Base-by-base conservation (phyloP, 2,888 invertebrate species). In the Leptodirus hochenwartii region DNA sequence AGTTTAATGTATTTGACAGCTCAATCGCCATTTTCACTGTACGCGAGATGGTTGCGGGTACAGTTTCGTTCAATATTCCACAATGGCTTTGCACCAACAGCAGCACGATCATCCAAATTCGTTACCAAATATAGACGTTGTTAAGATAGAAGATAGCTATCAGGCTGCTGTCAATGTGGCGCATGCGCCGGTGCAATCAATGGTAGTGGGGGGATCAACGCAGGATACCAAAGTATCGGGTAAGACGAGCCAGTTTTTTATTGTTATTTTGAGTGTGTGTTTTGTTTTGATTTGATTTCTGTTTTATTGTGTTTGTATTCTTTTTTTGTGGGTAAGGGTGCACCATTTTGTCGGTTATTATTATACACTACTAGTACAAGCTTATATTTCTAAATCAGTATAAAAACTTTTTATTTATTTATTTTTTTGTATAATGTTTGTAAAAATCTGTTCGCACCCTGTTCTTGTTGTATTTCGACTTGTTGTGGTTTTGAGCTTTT, bases 11-110 rank as follows among this genome's bases (percentile, higher is more conserved):
- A n/a, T n/a, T n/a, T n/a, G n/a, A n/a, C n/a, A n/a, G n/a, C 56
- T 68, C n/a, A 72, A 69, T 43, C 59, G 72, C 15, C 81, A 81
- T 51, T 81, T 75, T 49, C 81, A 81, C 50, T 81, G 81, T 48
- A 66, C 70, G 1, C 55, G 73, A 30, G 62, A 69, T 1, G 64
- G 64, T 36, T 80, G 79, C 48, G 70, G 71, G 37, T 77, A 71
- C 45, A 70, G 73, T 1, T 78, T 79, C 47, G 70, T 76, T 4
- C 62, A 74, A 27, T 75, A 76, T 49, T 70, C 72, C n/a, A 68
- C 70, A 2, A 77, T 80, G 74, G 61, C 65, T 6, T 58, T 69
- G 34, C 79, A 80, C 49, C 72, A 75, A 43, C 69, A 70, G 42
- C 70, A 73, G 42, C 77, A 77, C 44, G 47, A 50, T 23, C 53